phyloP scores from a whole-genome alignment of 2,888 invertebrate genomes.

The Diarsia brunnea region DNA sequence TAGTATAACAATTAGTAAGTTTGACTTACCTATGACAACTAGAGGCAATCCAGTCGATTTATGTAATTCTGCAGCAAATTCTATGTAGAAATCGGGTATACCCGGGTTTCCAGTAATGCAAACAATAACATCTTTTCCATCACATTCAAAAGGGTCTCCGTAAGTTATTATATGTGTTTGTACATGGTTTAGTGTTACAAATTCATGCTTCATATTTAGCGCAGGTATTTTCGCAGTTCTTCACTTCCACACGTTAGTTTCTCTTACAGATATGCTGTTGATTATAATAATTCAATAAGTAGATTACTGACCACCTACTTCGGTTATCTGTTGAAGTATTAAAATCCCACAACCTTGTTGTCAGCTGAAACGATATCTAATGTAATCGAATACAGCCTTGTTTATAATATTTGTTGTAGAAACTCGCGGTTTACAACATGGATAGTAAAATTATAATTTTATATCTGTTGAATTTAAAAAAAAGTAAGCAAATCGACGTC shows the following conservation, averaged over 20 bases:
- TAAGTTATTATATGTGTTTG: conserved; percentile 94
- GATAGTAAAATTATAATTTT: neutral
- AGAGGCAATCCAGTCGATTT: conserved; percentile 92
- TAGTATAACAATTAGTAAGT: neutral
- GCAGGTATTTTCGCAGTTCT: neutral
- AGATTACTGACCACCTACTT: neutral
- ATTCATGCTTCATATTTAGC: conserved; percentile 72
- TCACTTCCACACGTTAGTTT: neutral
- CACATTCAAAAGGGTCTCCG: conserved; percentile 92
- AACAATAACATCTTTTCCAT: conserved; percentile 92
- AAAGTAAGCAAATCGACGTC: neutral
- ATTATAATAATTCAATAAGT: neutral
- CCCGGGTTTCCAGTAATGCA: conserved; percentile 97
- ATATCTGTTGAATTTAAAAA: neutral
- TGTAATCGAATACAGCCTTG: neutral
- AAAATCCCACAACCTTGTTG: neutral
- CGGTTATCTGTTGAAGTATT: conserved; percentile 21
- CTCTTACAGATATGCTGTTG: neutral
- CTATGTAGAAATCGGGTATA: conserved; percentile 94
- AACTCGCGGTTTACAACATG: neutral
- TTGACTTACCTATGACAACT: conserved; percentile 93
- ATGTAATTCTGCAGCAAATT: conserved; percentile 93
- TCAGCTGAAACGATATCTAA: neutral
- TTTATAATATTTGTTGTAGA: neutral
- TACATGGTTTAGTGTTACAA: conserved; percentile 90